Evolutionary conservation across 2,113 vertebrate genomes (phyloP).

Genomic region (Phalacrocorax carbo): DNA sequence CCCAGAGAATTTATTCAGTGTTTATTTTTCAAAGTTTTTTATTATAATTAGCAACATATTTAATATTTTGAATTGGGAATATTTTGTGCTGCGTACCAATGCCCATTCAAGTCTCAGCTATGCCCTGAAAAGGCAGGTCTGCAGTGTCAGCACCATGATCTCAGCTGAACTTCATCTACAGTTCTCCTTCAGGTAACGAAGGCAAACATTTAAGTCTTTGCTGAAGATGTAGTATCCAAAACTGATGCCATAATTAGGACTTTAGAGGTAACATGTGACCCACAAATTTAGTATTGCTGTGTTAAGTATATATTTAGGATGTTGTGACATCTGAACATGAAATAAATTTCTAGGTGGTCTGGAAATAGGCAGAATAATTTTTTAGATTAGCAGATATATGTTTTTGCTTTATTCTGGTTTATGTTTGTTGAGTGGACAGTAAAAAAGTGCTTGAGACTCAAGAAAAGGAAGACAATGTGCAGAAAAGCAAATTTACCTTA

Average conservation of each 20-base stretch:
- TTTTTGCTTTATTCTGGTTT: not conserved
- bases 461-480: not conserved
- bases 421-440: not conserved
- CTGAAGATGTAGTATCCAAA: not conserved
- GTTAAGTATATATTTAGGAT: not conserved
- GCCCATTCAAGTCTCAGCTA: not conserved
- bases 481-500: not conserved
- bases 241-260: not conserved
- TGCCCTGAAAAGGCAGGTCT: not conserved
- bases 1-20: not conserved
- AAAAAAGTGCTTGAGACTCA: not conserved
- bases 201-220: not conserved
- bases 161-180: not conserved
- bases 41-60: not conserved
- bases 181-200: not conserved
- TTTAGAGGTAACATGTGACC: not conserved
- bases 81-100: not conserved
- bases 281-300: not conserved
- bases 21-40: not conserved
- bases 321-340: not conserved
- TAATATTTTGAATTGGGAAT: not conserved
- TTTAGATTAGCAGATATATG: not conserved
- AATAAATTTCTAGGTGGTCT: not conserved
- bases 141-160: not conserved
- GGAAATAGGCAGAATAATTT: not conserved